These are phyloP conservation scores for Enteromius treurensis DNA, from an alignment of 2,797 vertebrate species.

Conservation along the genomic window DNA sequence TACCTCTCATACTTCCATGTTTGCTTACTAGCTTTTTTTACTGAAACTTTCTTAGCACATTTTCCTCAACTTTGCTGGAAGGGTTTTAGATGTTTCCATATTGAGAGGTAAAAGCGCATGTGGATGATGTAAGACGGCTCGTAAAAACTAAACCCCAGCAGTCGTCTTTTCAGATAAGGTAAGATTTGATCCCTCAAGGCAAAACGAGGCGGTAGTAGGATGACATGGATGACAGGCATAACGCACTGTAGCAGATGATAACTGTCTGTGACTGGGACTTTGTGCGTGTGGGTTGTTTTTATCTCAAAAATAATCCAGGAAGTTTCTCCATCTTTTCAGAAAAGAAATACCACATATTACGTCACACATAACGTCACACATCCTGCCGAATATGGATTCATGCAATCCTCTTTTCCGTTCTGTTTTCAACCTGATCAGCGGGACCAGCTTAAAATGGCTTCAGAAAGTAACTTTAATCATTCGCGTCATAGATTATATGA, in stretches of 20 bases:
- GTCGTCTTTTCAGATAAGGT: conserved; percentile 21
- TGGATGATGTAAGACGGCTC: conserved; percentile 1
- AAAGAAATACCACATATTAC: neutral
- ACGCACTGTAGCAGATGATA: conserved; percentile 1
- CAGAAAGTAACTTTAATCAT: neutral
- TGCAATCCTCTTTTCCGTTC: neutral
- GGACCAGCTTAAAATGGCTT: neutral
- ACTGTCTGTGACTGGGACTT: neutral
- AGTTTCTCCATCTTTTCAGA: conserved; percentile 7
- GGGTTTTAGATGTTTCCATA: conserved; percentile 1
- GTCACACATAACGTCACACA: conserved; percentile 11
- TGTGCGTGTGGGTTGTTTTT: neutral
- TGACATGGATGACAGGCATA: conserved; percentile 3
- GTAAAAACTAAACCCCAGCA: conserved; percentile 4
- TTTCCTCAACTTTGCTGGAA: conserved; percentile 42
- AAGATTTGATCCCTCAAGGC: conserved; percentile 29
- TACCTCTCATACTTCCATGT: conserved; percentile 8
- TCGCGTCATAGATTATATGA: neutral
- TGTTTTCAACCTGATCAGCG: conserved; percentile 11
- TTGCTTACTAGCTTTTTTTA: conserved; percentile 2
- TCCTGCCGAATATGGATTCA: neutral
- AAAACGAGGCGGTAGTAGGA: neutral
- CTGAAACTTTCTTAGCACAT: conserved; percentile 3
- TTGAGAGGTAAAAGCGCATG: neutral
- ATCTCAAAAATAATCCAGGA: conserved; percentile 7